A percentile compares a stretch with the other conserved stretches of the same genome.
phyloP scores from a whole-genome alignment of 2,113 vertebrate genomes.

The Hippocampus mohnikei region DNA sequence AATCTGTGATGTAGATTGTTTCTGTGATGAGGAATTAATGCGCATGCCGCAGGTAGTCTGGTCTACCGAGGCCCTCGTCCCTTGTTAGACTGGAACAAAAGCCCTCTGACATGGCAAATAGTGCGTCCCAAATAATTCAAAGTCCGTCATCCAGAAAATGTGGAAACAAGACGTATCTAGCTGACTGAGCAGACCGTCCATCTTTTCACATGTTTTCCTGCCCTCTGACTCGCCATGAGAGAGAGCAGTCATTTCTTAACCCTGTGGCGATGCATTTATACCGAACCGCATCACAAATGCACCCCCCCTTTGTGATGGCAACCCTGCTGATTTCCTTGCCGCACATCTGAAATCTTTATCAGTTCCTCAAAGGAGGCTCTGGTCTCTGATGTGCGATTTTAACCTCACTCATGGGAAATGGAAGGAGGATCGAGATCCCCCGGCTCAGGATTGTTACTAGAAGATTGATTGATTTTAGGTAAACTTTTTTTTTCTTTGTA shows the following conservation, averaged over 20 bases:
- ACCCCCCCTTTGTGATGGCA: constrained; percentile 35
- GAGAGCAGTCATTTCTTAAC: constrained; percentile 37
- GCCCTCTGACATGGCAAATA: constrained; percentile 45
- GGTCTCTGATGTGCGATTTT: constrained; percentile 31
- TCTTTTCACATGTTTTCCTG: constrained; percentile 48
- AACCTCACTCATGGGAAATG: constrained; percentile 56
- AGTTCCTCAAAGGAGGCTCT: constrained; percentile 25
- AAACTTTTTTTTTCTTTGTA: constrained; percentile 30
- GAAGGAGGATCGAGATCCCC: constrained; percentile 41
- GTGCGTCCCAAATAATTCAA: constrained; percentile 58
- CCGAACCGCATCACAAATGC: constrained; percentile 22
- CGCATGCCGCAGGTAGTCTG: constrained; percentile 42
- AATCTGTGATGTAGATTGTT: constrained; percentile 45
- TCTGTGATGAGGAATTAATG: constrained; percentile 62
- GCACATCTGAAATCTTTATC: constrained; percentile 73
- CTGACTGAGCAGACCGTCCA: constrained; percentile 34
- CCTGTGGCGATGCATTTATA: constrained; percentile 54
- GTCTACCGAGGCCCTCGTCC: constrained; percentile 41
- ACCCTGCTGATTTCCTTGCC: constrained; percentile 32
- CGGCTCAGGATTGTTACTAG: constrained; percentile 53
- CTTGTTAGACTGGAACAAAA: constrained; percentile 56
- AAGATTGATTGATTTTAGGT: constrained; percentile 65
- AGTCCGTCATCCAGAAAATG: constrained; percentile 47
- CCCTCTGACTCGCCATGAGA: constrained; percentile 14
- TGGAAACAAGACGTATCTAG: constrained; percentile 39